Evolutionary conservation across 35 echinoderm and acorn worm genomes (phyloP).

Genomic region (Hemicentrotus pulcherrimus): DNA sequence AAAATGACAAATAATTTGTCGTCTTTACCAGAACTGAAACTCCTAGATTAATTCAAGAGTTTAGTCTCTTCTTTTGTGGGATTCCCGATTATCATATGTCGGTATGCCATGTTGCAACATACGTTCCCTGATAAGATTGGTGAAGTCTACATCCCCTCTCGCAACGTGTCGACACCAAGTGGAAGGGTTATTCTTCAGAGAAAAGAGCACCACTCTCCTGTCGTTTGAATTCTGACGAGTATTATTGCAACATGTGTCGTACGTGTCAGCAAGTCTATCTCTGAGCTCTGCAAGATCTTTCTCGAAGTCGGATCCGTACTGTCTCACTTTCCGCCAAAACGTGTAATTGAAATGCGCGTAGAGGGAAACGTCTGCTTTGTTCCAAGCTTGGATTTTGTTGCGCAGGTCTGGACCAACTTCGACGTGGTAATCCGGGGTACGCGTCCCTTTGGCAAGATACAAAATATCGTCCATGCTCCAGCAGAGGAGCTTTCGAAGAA

Average conservation of each 20-base stretch:
- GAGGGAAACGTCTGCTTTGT: slow-evolving; percentile 45
- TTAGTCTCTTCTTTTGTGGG: background rate
- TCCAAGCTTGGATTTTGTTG: slow-evolving; percentile 24
- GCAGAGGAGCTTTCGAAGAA: slow-evolving; percentile 69
- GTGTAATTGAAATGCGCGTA: slow-evolving; percentile 63
- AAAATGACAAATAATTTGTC: too few relatives aligned
- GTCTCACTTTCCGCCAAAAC: slow-evolving; percentile 63
- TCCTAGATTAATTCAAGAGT: too few relatives aligned
- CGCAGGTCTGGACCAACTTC: background rate
- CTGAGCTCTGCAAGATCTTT: slow-evolving; percentile 50
- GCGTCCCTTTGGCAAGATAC: slow-evolving; percentile 59
- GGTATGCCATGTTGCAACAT: background rate
- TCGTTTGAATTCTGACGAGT: background rate
- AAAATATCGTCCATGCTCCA: slow-evolving; percentile 82
- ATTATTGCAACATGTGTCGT: slow-evolving; percentile 31
- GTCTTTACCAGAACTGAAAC: too few relatives aligned
- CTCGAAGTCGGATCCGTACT: slow-evolving; percentile 53
- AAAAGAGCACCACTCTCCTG: slow-evolving; percentile 7
- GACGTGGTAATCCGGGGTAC: slow-evolving; percentile 33
- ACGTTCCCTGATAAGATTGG: background rate
- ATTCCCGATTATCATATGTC: background rate
- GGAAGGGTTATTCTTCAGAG: slow-evolving; percentile 18
- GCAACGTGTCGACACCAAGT: background rate
- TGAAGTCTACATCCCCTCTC: background rate
- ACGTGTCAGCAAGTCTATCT: background rate